phyloP scores from a whole-genome alignment of 2,888 invertebrate genomes.

The Hirtodrosophila cameraria region DNA sequence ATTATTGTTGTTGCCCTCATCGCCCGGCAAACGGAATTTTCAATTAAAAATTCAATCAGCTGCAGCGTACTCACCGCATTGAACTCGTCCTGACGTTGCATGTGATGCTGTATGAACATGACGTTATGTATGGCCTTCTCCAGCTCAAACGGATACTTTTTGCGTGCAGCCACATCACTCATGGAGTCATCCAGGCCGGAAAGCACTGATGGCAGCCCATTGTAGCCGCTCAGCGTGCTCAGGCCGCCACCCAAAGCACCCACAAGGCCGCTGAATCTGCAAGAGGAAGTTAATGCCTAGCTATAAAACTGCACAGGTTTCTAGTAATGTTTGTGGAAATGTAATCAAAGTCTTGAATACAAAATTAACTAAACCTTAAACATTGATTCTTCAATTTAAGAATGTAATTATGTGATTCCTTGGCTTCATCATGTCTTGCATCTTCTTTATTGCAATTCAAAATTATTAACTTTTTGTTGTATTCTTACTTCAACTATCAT shows the following conservation, averaged over 20 bases:
- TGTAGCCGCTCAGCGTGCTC: constrained; percentile 88
- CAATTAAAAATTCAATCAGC: constrained; percentile 81
- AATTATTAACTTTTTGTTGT: not conserved
- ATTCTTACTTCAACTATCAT: not conserved
- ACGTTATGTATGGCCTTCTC: constrained; percentile 97
- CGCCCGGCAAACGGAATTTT: constrained; percentile 67
- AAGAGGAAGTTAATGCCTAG: constrained; percentile 48
- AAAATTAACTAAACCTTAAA: not conserved
- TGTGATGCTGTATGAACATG: constrained; percentile 97
- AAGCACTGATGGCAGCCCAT: constrained; percentile 92
- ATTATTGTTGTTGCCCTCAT: constrained; percentile 13
- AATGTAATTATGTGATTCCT: not conserved
- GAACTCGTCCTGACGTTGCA: constrained; percentile 96
- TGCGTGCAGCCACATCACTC: constrained; percentile 91
- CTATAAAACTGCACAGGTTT: constrained; percentile 1
- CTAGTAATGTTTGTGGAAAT: not conserved
- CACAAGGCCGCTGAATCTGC: constrained; percentile 90
- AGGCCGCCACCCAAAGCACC: constrained; percentile 88
- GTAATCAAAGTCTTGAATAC: not conserved
- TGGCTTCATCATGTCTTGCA: not conserved
- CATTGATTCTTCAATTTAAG: not conserved
- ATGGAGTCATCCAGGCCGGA: constrained; percentile 93
- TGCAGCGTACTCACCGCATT: constrained; percentile 90
- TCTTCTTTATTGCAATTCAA: constrained; percentile 2
- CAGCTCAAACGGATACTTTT: constrained; percentile 95